Base-by-base conservation (phyloP, 2,113 vertebrate genomes). In the Crotophaga sulcirostris region DNA sequence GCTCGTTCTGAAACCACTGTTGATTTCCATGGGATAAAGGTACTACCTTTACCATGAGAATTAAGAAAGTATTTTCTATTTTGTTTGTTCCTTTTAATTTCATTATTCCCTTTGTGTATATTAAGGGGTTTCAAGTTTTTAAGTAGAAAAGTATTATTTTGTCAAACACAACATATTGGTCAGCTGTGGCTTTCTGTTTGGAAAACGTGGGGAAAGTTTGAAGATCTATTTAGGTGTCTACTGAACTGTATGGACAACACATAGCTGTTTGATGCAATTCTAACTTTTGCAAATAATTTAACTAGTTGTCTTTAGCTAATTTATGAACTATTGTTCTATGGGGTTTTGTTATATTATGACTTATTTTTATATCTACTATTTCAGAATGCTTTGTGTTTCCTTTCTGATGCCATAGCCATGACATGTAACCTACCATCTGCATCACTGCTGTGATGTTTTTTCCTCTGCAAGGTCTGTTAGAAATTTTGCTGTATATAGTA, bases 331-430 rank as follows among this genome's bases (percentile, higher is more conserved):
- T 51, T 72, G 13, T 80, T 69, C 11, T 25, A 38, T 54, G 12
- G 7, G 8, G 6, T 10, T 51, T 80, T 28, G 12, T 17, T 8
- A 34, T 68, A 13, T 34, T 60, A 9, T 80, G 9, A 38, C 26
- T 89, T 93, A 29, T 20, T 78, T 95, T 87, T 93, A 33, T 72
- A 54, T 73, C 31, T 79, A 3, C 36, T 86, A 10, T 89, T 91
- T 78, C 78, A 69, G 93, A 84, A 62, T 54, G 4, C 36, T 49
- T 1, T n/a, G 34, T 31, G 6, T 76, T 89, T 90, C 3, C 51
- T 87, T 88, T 69, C 80, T 94, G 87, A 93, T 89, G 84, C 93
- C 72, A 87, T 55, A 91, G 67, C 18, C 28, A 17, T 78, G 83
- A 69, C 36, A 69, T 25, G 21, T 90, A 88, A 52, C 59, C 56